A percentile compares a stretch with the other conserved stretches of the same genome.
Conservation (phyloP, 2,888 invertebrate genomes). For the Latrodectus elegans region DNA sequence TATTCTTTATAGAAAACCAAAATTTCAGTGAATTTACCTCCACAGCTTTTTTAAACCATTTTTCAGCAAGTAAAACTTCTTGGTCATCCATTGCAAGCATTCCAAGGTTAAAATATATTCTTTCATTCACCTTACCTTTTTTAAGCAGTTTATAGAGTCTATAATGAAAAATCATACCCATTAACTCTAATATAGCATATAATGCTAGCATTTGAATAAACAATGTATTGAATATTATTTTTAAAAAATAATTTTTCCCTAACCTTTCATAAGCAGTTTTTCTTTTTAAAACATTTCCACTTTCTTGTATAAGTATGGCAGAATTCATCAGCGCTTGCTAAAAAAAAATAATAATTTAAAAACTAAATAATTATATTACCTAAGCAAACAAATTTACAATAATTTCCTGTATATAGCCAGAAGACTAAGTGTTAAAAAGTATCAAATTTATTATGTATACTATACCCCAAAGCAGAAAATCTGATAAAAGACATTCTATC, state of each 20-base stretch:
- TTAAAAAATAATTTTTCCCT: not conserved
- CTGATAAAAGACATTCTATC: too few species aligned
- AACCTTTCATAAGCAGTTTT: slow-evolving; percentile 78
- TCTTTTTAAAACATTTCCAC: slow-evolving; percentile 86
- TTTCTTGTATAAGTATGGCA: slow-evolving; percentile 93
- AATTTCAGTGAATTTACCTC: slow-evolving; percentile 75
- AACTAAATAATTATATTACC: not conserved
- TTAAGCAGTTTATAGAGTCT: slow-evolving; percentile 86
- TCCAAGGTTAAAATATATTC: slow-evolving; percentile 94
- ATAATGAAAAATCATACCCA: not conserved
- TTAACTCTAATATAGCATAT: too few species aligned
- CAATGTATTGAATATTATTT: not conserved
- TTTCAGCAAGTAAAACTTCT: slow-evolving; percentile 89
- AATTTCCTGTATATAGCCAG: too few species aligned
- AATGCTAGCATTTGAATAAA: too few species aligned
- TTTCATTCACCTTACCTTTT: slow-evolving; percentile 86
- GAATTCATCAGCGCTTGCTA: slow-evolving; percentile 89
- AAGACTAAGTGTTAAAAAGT: too few species aligned
- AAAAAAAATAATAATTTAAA: not conserved
- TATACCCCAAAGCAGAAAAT: too few species aligned
- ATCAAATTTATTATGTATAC: too few species aligned
- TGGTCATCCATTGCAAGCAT: slow-evolving; percentile 98
- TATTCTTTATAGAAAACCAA: too few species aligned
- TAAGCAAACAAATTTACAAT: too few species aligned
- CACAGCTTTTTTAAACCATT: slow-evolving; percentile 92